Conservation (phyloP, 2,888 invertebrate genomes). For the Scaptomyza flava region DNA sequence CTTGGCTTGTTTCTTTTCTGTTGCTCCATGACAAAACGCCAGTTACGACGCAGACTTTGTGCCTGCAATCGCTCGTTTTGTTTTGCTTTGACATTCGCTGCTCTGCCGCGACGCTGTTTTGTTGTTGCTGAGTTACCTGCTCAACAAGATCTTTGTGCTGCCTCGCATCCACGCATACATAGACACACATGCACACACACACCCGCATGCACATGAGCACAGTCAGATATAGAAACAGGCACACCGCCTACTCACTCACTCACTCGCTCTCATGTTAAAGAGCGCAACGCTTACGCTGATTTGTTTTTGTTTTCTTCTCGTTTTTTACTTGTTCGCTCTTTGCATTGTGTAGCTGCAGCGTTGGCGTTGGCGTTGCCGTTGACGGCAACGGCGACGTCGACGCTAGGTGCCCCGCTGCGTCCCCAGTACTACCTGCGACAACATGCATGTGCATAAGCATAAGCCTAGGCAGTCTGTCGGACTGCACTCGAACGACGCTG, state of each 20-base stretch:
- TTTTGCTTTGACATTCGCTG: conserved; percentile 81
- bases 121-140: conserved; percentile 62
- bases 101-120: conserved; percentile 46
- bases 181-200: conserved; percentile 11
- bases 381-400: conserved; percentile 20
- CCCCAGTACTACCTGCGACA: conserved; percentile 61
- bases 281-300: conserved; percentile 37
- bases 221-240: background rate
- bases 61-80: conserved; percentile 78
- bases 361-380: background rate
- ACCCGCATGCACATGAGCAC: conserved; percentile 9
- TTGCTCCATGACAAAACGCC: conserved; percentile 11
- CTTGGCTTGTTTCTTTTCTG: conserved; percentile 28
- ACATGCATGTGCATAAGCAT: conserved; percentile 53
- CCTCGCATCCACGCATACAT: conserved; percentile 36
- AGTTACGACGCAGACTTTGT: conserved; percentile 30
- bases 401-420: conserved; percentile 39
- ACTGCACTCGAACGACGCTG: conserved; percentile 28
- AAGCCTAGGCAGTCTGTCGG: conserved; percentile 34
- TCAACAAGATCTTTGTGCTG: conserved; percentile 75
- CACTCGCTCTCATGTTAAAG: conserved; percentile 50
- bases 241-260: conserved; percentile 54
- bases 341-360: conserved; percentile 30
- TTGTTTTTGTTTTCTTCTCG: conserved; percentile 43
- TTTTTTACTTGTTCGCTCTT: conserved; percentile 45